Conservation (phyloP, 2,797 vertebrate genomes). For the Characodon lateralis region DNA sequence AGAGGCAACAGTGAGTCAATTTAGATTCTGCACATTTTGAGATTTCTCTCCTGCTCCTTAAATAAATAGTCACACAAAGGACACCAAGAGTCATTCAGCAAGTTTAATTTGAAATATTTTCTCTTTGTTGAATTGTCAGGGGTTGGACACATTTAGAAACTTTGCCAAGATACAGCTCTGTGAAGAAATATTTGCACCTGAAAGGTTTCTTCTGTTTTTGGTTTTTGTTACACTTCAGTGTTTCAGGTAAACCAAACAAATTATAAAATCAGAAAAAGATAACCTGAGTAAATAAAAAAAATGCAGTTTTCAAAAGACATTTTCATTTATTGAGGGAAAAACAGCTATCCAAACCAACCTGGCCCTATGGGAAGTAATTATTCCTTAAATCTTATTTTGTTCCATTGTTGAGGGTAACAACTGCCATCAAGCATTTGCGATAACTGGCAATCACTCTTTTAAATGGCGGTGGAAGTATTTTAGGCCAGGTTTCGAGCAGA, state of each 20-base stretch:
- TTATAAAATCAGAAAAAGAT: background rate
- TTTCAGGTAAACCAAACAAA: background rate
- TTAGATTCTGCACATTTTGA: conserved; percentile 59
- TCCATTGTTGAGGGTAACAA: too few species aligned
- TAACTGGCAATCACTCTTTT: background rate
- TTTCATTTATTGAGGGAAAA: background rate
- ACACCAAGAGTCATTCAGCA: conserved; percentile 56
- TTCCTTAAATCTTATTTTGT: background rate
- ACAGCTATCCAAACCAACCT: background rate
- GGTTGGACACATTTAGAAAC: conserved; percentile 38
- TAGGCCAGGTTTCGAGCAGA: too few species aligned
- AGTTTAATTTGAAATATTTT: conserved; percentile 39
- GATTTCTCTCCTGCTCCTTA: conserved; percentile 20
- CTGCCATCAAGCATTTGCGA: too few species aligned
- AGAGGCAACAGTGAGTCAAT: conserved; percentile 49
- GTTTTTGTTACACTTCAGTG: background rate
- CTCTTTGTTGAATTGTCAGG: conserved; percentile 69
- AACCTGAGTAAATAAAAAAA: background rate
- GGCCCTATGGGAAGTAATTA: background rate
- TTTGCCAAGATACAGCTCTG: conserved; percentile 1
- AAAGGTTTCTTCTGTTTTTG: background rate
- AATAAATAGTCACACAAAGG: conserved; percentile 45
- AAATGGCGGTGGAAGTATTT: background rate
- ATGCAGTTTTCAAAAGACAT: background rate
- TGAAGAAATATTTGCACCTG: background rate